A percentile compares a stretch with the other conserved stretches of the same genome.
Conservation (phyloP, 2,888 invertebrate genomes). For the Trichogramma evanescens region DNA sequence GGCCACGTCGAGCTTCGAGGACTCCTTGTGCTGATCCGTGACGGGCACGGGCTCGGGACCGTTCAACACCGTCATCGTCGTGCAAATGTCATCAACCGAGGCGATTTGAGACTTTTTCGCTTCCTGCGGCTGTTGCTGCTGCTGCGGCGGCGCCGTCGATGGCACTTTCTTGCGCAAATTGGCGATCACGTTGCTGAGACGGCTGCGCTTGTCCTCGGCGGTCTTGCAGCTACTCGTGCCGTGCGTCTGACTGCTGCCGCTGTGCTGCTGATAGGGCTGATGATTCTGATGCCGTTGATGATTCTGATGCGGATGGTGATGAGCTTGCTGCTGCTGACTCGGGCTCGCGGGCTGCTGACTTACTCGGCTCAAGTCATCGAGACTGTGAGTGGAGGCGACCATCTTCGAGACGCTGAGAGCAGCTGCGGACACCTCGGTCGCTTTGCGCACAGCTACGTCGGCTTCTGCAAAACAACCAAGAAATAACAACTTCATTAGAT, state of each 20-base stretch:
- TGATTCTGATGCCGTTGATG: slow-evolving; percentile 9
- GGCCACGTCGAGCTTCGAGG: slow-evolving; percentile 16
- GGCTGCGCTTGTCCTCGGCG: slow-evolving; percentile 42
- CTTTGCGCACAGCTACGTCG: slow-evolving; percentile 37
- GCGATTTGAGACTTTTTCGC: background rate
- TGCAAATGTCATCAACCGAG: slow-evolving; percentile 1
- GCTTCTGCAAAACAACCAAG: slow-evolving; percentile 25
- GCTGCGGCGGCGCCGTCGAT: slow-evolving; percentile 5
- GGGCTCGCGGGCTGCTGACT: slow-evolving; percentile 30
- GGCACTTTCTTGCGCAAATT: slow-evolving; percentile 43
- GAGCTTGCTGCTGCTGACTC: slow-evolving; percentile 20
- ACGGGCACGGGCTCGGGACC: background rate
- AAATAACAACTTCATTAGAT: no score
- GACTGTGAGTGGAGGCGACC: slow-evolving; percentile 42
- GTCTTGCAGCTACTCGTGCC: slow-evolving; percentile 10
- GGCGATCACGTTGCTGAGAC: slow-evolving; percentile 44
- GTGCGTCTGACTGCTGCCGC: slow-evolving; percentile 24
- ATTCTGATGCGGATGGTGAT: slow-evolving; percentile 23
- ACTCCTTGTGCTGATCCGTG: background rate
- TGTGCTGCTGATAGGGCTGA: slow-evolving; percentile 26
- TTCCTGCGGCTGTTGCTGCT: background rate
- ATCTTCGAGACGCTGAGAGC: slow-evolving; percentile 31
- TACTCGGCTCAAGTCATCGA: slow-evolving; percentile 36
- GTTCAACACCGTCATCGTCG: slow-evolving; percentile 9
- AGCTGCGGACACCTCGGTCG: slow-evolving; percentile 29